Percentiles rank a stretch among this genome's conserved stretches.
Conservation (phyloP, 2,797 vertebrate species). For the Thamnophis elegans region DNA sequence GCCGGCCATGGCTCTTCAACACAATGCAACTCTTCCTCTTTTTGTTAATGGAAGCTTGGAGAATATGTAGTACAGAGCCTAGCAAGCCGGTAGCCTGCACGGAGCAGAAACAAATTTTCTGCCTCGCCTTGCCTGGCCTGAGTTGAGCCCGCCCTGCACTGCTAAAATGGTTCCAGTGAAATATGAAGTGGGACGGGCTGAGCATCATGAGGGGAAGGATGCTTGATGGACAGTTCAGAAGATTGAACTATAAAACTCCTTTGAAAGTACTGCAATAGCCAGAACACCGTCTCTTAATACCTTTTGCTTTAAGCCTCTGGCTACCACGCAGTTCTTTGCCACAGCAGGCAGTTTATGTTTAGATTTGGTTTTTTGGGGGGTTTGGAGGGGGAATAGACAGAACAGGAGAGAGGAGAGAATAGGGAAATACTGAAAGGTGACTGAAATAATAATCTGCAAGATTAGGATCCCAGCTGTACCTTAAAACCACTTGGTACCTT, state of each 20-base stretch:
- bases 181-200: background rate
- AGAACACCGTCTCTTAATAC: background rate
- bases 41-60: background rate
- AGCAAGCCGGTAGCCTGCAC: too few species aligned
- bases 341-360: background rate
- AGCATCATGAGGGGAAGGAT: background rate
- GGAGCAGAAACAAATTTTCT: background rate
- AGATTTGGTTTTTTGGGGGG: background rate
- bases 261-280: slow-evolving; percentile 54
- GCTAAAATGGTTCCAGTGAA: background rate
- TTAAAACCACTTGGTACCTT: slow-evolving; percentile 44
- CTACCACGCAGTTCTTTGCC: background rate
- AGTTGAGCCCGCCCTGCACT: background rate
- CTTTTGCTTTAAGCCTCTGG: background rate
- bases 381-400: background rate
- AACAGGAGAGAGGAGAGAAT: background rate
- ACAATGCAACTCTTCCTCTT: background rate
- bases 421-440: background rate
- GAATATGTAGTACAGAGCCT: slow-evolving; percentile 33
- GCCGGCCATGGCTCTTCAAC: background rate
- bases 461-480: slow-evolving; percentile 31
- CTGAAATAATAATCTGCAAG: background rate
- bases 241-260: slow-evolving; percentile 25
- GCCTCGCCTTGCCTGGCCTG: background rate
- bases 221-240: background rate